Conservation (phyloP, 2,888 invertebrate genomes). For the Sminthurinus aureus region DNA sequence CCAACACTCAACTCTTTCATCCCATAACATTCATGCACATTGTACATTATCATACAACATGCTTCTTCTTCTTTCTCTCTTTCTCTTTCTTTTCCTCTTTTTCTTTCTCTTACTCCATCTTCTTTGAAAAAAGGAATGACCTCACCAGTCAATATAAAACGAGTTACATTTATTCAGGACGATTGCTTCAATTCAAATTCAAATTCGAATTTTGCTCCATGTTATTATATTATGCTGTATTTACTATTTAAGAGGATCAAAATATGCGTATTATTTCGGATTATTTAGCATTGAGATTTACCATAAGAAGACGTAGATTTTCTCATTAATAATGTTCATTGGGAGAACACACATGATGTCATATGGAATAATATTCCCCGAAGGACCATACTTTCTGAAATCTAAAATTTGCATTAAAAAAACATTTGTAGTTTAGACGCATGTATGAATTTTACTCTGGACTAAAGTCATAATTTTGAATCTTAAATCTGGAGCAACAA, state of each 20-base stretch:
- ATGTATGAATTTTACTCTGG: no score
- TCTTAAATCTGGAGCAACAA: no score
- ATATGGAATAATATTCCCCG: constrained; percentile 56
- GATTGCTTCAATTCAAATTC: not conserved
- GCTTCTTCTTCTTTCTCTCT: not conserved
- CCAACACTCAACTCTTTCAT: not conserved
- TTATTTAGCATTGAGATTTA: constrained; percentile 35
- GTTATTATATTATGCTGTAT: not conserved
- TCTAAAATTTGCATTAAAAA: not conserved
- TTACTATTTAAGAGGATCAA: no score
- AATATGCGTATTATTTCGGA: no score
- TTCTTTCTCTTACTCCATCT: not conserved
- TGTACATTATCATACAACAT: not conserved
- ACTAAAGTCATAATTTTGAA: no score
- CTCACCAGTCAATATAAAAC: constrained; percentile 34
- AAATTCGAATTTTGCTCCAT: not conserved
- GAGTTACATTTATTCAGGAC: constrained; percentile 35
- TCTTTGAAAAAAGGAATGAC: constrained; percentile 20
- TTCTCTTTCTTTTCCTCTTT: not conserved
- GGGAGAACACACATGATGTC: constrained; percentile 61
- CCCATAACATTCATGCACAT: not conserved
- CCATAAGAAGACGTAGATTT: constrained; percentile 60
- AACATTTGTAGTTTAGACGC: no score
- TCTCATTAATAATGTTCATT: constrained; percentile 61
- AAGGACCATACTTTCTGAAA: constrained; percentile 45